Evolutionary conservation across 1,140 invertebrate genomes (phyloP).

Genomic region (Idris sp.): DNA sequence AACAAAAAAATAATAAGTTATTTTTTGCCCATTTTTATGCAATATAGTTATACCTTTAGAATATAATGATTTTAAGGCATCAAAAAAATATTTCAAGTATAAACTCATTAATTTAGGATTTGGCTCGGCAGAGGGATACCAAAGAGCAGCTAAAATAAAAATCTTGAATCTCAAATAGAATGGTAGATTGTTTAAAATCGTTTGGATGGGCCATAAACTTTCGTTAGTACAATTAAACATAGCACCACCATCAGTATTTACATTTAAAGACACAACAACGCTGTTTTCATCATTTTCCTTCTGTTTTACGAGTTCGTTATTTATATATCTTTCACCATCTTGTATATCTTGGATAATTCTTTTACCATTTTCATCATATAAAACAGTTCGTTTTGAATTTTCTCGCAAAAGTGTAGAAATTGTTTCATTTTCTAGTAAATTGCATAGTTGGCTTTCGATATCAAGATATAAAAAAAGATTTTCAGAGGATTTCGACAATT

Average conservation of each 20-base stretch:
- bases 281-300: slow-evolving; percentile 2
- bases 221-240: slow-evolving; percentile 22
- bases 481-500: slow-evolving; percentile 4
- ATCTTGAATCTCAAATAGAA: slow-evolving; percentile 32
- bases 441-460: too few species aligned
- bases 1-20: slow-evolving; percentile 21
- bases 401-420: too few species aligned
- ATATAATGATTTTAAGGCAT: slow-evolving; percentile 13
- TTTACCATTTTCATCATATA: too few species aligned
- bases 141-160: slow-evolving; percentile 32
- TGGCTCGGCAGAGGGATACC: slow-evolving; percentile 30
- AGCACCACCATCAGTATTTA: slow-evolving; percentile 13
- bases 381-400: too few species aligned
- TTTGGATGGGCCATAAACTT: slow-evolving; percentile 49
- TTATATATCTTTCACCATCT: slow-evolving; percentile 4
- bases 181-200: slow-evolving; percentile 42
- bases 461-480: slow-evolving; percentile 14
- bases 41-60: slow-evolving; percentile 36
- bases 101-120: slow-evolving; percentile 41
- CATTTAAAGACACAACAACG: slow-evolving; percentile 14
- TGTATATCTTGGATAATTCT: too few species aligned
- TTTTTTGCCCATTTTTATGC: slow-evolving; percentile 7
- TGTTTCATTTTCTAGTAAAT: too few species aligned
- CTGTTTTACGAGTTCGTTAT: slow-evolving; percentile 15
- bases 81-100: slow-evolving; percentile 30